These are phyloP conservation scores for Furnarius figulus DNA, from an alignment of 2,113 vertebrate genomes.

Conservation along the genomic window DNA sequence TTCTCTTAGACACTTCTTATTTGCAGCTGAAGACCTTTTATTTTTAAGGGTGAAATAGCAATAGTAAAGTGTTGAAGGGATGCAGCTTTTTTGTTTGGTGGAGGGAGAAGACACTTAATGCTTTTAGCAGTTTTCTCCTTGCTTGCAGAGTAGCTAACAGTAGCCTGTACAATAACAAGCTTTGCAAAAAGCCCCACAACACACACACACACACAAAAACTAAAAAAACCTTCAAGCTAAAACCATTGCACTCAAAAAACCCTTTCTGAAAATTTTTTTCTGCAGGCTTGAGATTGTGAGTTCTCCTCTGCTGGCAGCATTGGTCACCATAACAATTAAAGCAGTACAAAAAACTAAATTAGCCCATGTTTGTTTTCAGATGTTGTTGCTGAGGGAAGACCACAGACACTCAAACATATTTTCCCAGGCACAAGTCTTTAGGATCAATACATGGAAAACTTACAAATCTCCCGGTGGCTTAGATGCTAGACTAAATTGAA, in stretches of 20 bases:
- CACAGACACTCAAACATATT: background rate
- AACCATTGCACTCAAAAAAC: background rate
- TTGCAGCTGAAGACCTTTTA: background rate
- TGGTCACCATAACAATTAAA: background rate
- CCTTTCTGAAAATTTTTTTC: background rate
- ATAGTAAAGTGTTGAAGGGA: background rate
- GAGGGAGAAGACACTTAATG: background rate
- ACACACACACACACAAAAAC: background rate
- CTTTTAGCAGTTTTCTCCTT: background rate
- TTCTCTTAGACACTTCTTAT: background rate
- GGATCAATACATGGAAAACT: background rate
- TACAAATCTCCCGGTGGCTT: background rate
- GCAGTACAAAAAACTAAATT: background rate
- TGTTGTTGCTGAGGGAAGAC: background rate
- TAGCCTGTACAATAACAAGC: background rate
- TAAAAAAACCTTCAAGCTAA: background rate
- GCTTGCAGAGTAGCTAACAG: background rate
- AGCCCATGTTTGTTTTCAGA: background rate
- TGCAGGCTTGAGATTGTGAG: background rate
- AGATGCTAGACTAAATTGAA: background rate
- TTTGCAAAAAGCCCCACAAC: background rate
- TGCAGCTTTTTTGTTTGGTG: background rate
- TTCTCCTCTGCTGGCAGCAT: background rate
- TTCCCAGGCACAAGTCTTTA: background rate
- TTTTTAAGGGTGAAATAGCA: background rate